phyloP scores from a whole-genome alignment of 2,113 vertebrate species.

The Nesogale talazaci region DNA sequence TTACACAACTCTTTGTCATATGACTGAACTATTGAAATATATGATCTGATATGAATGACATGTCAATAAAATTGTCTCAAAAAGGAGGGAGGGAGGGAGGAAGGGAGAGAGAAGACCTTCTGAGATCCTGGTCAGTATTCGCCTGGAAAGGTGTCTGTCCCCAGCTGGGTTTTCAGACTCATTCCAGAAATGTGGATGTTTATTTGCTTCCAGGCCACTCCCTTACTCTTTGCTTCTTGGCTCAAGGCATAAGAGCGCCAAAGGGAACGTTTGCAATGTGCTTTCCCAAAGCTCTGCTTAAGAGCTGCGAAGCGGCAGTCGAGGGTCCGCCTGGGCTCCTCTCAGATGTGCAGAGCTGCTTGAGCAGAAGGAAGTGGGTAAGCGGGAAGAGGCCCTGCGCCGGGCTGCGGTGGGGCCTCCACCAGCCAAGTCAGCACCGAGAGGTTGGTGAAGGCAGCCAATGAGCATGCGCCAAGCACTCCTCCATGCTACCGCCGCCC shows the following conservation, averaged over 20 bases:
- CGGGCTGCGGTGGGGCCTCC: constrained; percentile 1
- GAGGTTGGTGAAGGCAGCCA: neutral
- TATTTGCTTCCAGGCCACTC: neutral
- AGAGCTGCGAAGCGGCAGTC: constrained; percentile 27
- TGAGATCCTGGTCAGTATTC: neutral
- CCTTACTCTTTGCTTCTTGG: neutral
- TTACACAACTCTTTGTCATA: too few relatives aligned
- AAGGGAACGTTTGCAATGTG: constrained; percentile 7
- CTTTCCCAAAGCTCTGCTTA: constrained; percentile 8
- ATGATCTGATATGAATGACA: too few relatives aligned
- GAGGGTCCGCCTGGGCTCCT: neutral
- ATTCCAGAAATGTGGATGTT: neutral
- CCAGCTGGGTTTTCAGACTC: neutral
- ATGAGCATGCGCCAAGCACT: too few relatives aligned
- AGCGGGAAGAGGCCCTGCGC: neutral
- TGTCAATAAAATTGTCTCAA: too few relatives aligned
- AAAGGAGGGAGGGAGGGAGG: too few relatives aligned
- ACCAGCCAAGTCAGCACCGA: constrained; percentile 51
- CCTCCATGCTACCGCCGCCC: neutral
- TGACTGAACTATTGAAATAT: too few relatives aligned
- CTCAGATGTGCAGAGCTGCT: neutral
- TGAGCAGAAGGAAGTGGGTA: constrained; percentile 66
- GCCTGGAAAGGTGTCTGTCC: neutral
- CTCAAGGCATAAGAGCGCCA: constrained; percentile 1
- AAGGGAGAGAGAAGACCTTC: neutral